These are phyloP conservation scores for Tragopan temminckii DNA, from an alignment of 2,797 vertebrate species.

Conservation along the genomic window DNA sequence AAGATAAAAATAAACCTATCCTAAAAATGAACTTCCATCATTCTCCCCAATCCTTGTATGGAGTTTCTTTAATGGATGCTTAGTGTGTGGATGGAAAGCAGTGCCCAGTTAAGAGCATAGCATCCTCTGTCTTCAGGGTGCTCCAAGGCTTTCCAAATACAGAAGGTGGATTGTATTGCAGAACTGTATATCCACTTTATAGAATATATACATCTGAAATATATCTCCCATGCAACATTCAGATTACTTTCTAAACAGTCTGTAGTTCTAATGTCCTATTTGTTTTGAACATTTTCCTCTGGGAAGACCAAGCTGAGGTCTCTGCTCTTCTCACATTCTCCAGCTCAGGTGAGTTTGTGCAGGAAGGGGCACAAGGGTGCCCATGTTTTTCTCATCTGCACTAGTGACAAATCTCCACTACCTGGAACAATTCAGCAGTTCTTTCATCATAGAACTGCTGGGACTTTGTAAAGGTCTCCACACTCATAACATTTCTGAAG, in stretches of 20 bases:
- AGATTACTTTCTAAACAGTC: background rate
- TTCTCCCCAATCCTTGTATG: conserved; percentile 33
- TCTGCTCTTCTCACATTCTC: background rate
- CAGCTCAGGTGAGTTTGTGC: rapidly evolving
- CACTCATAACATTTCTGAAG: background rate
- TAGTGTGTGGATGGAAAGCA: background rate
- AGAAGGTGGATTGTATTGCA: background rate
- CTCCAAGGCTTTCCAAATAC: background rate
- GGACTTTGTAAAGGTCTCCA: background rate
- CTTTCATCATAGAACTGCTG: background rate
- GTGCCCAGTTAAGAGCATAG: background rate
- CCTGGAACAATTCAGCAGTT: background rate
- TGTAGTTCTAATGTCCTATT: background rate
- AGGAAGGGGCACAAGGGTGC: background rate
- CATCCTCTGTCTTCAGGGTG: background rate
- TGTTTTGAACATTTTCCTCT: rapidly evolving
- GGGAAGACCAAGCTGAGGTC: background rate
- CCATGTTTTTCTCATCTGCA: background rate
- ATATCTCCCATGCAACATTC: background rate
- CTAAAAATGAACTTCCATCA: conserved; percentile 39
- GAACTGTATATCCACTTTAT: background rate
- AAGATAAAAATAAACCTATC: conserved; percentile 61
- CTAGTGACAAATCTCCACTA: background rate
- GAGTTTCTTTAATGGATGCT: background rate
- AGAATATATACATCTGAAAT: background rate